Conservation (phyloP, 1,140 invertebrate species). For the Drosophila jambulina region DNA sequence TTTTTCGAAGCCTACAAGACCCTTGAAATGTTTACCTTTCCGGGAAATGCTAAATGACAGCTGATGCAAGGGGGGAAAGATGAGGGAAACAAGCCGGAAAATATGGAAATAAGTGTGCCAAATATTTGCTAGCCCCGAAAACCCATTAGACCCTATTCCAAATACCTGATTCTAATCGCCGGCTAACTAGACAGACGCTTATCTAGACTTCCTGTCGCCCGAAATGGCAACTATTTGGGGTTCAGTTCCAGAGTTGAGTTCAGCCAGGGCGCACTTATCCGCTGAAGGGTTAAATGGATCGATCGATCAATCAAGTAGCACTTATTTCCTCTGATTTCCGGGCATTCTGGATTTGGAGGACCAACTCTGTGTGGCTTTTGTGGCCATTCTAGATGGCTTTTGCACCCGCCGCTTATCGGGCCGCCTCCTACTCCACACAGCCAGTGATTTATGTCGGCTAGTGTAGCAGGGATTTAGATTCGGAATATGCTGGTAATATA, state of each 20-base stretch:
- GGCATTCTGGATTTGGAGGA: neutral
- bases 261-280: neutral
- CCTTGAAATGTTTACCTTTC: slow-evolving; percentile 10
- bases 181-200: slow-evolving; percentile 6
- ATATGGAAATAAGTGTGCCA: slow-evolving; percentile 5
- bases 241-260: neutral
- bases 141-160: slow-evolving; percentile 11
- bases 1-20: neutral
- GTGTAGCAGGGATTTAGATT: slow-evolving; percentile 7
- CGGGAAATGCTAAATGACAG: neutral
- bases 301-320: slow-evolving; percentile 42
- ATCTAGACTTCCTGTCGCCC: slow-evolving; percentile 41
- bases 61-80: neutral
- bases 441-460: neutral
- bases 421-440: neutral
- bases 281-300: slow-evolving; percentile 12
- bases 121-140: slow-evolving; percentile 1
- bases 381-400: neutral
- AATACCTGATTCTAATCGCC: slow-evolving; percentile 10
- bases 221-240: slow-evolving; percentile 4
- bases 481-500: slow-evolving; percentile 6
- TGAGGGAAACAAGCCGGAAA: neutral
- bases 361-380: neutral
- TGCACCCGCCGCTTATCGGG: slow-evolving; percentile 17
- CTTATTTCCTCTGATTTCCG: slow-evolving; percentile 16